These are phyloP conservation scores for Actias luna DNA, from an alignment of 2,888 invertebrate genomes.

Conservation along the genomic window DNA sequence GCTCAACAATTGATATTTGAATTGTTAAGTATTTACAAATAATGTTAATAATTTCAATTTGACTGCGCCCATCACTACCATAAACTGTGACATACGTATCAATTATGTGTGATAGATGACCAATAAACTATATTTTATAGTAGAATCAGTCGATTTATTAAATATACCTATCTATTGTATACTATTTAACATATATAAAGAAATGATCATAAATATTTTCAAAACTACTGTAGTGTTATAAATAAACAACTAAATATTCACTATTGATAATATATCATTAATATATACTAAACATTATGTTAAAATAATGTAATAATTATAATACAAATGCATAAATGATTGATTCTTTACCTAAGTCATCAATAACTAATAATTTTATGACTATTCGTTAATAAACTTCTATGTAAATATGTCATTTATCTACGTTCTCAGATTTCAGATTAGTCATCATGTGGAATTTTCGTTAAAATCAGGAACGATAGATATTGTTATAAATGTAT, in stretches of 20 bases:
- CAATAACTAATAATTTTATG: not conserved
- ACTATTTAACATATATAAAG: not conserved
- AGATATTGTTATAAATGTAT: slow-evolving; percentile 18
- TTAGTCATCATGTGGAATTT: not conserved
- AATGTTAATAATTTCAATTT: not conserved
- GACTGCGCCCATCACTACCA: not conserved
- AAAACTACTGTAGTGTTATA: not conserved
- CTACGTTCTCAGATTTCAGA: not conserved
- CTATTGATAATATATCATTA: not conserved
- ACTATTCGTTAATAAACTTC: not conserved
- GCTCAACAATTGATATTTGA: not conserved
- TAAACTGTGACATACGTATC: slow-evolving; percentile 51
- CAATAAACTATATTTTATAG: slow-evolving; percentile 41
- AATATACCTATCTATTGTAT: slow-evolving; percentile 19
- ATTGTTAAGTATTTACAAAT: slow-evolving; percentile 5
- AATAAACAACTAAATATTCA: not conserved
- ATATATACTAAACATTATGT: not conserved
- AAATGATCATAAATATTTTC: not conserved
- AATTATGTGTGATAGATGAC: slow-evolving; percentile 76
- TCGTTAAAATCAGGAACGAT: not conserved
- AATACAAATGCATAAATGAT: not conserved
- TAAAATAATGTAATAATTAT: not conserved
- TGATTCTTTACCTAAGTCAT: not conserved
- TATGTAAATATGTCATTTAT: not conserved
- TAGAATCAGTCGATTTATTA: slow-evolving; percentile 46